These are phyloP conservation scores for Hirundichthys speculiger DNA, from an alignment of 2,113 vertebrate species.

Conservation along the genomic window DNA sequence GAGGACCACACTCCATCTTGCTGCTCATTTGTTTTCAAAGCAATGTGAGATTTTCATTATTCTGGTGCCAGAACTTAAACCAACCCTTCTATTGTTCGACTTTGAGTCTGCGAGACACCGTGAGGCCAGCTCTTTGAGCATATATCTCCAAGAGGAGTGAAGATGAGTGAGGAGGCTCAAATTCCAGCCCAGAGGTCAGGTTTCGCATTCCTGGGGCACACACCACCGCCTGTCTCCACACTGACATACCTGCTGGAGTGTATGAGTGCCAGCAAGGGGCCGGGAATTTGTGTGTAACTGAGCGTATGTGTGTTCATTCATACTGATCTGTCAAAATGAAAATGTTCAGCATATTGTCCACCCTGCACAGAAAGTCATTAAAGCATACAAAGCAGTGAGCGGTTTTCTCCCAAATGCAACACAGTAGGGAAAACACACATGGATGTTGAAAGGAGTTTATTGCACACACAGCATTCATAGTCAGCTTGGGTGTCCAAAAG, in stretches of 20 bases:
- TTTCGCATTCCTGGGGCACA: conserved; percentile 82
- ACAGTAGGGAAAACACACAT: conserved; percentile 27
- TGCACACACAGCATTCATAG: conserved; percentile 45
- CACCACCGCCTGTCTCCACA: conserved; percentile 76
- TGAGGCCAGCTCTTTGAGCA: conserved; percentile 36
- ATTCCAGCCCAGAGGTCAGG: conserved; percentile 77
- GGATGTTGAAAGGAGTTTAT: conserved; percentile 40
- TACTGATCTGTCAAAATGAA: conserved; percentile 57
- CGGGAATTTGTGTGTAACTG: conserved; percentile 52
- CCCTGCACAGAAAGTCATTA: conserved; percentile 16
- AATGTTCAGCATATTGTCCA: conserved; percentile 38
- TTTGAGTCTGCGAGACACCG: conserved; percentile 36
- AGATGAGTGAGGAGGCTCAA: conserved; percentile 76
- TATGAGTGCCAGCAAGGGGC: conserved; percentile 60
- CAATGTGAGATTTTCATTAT: conserved; percentile 44
- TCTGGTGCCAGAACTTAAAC: conserved; percentile 23
- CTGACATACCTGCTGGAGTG: conserved; percentile 79
- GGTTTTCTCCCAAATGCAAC: neutral
- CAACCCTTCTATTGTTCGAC: conserved; percentile 35
- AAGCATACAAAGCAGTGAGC: conserved; percentile 11
- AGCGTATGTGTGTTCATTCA: conserved; percentile 16
- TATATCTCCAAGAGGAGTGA: conserved; percentile 65
- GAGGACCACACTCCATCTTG: neutral
- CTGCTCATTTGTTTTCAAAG: neutral
- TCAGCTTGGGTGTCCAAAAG: conserved; percentile 38